Evolutionary conservation across 2,888 invertebrate species (phyloP), one percentile per base, ranked within the genome.

Genomic region (Tachina grossa): DNA sequence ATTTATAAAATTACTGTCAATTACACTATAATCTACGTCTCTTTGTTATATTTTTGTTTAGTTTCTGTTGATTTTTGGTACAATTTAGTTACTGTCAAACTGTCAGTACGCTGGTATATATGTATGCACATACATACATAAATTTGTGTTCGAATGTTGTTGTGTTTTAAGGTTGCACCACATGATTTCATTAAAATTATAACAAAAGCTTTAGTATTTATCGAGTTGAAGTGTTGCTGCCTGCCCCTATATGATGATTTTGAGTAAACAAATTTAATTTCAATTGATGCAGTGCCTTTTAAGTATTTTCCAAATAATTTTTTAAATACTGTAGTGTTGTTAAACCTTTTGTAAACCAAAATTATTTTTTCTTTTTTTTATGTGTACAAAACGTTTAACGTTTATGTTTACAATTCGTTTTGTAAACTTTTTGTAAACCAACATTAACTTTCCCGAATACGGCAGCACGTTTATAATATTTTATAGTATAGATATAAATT

Each of bases 101-200:
- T 77, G 69, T 65, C 76, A 82, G 61, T 63, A 14, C 39, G 31
- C 22, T 51, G n/a, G n/a, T 22, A 14, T 45, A 39, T 76, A 39
- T 59, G 1, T 31, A 31, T 31, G 31, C 5, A 31, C 6, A 31
- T 31, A 31, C 9, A 9, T 65, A 31, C 31, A 31, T 31, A 53
- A 13, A n/a, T 59, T 74, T 59, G 71, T 31, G 13, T 43, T 13
- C 6, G 31, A 31, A 31, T 31, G 31, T 31, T n/a, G 63, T 61
- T 61, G 47, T 61, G 39, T 77, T 61, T 77, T 72, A 78, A 82
- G 81, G 81, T 85, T 85, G 76, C 85, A 76, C 85, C 79, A 76
- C 85, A 85, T 85, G 85, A 83, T 85, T 83, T 83, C 71, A 85
- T 85, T 85, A 83, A 68, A 77, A 55, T 22, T 61, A 53, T 9